These are phyloP conservation scores for Drosophila teissieri DNA, from an alignment of 1,140 invertebrate species.

Conservation along the genomic window DNA sequence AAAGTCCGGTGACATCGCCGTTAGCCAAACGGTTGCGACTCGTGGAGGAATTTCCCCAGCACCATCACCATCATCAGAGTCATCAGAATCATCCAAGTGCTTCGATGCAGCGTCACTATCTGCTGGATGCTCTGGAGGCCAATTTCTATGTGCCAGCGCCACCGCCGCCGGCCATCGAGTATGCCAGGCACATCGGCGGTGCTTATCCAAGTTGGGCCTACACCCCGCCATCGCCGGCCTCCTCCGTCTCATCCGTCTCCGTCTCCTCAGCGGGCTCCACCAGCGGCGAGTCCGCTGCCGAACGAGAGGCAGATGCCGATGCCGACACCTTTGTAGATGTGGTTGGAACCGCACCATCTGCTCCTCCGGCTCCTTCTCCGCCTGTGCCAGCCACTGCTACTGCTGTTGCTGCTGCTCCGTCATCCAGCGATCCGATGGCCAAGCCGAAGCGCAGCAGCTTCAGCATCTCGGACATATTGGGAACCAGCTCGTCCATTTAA, in stretches of 20 bases:
- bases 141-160: slow-evolving; percentile 74
- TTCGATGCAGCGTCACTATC: slow-evolving; percentile 60
- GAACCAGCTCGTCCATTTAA: slow-evolving; percentile 62
- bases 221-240: slow-evolving; percentile 70
- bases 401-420: not conserved
- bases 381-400: not conserved
- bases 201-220: slow-evolving; percentile 75
- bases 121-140: slow-evolving; percentile 67
- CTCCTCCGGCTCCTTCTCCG: not conserved
- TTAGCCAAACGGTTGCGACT: slow-evolving; percentile 62
- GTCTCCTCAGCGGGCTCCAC: slow-evolving; percentile 46
- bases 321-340: slow-evolving; percentile 71
- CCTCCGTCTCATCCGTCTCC: slow-evolving; percentile 25
- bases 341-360: slow-evolving; percentile 47
- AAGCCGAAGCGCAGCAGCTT: slow-evolving; percentile 76
- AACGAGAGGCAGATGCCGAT: slow-evolving; percentile 50
- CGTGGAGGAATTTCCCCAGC: slow-evolving; percentile 39
- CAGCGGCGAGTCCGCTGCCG: slow-evolving; percentile 42
- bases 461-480: slow-evolving; percentile 80
- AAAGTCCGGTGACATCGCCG: slow-evolving; percentile 38
- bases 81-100: slow-evolving; percentile 7
- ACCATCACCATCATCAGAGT: slow-evolving; percentile 16
- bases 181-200: slow-evolving; percentile 69
- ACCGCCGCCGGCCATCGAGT: slow-evolving; percentile 54
- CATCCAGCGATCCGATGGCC: slow-evolving; percentile 23